Conservation (phyloP, 2,888 invertebrate species). For the Argyresthia goedartella region DNA sequence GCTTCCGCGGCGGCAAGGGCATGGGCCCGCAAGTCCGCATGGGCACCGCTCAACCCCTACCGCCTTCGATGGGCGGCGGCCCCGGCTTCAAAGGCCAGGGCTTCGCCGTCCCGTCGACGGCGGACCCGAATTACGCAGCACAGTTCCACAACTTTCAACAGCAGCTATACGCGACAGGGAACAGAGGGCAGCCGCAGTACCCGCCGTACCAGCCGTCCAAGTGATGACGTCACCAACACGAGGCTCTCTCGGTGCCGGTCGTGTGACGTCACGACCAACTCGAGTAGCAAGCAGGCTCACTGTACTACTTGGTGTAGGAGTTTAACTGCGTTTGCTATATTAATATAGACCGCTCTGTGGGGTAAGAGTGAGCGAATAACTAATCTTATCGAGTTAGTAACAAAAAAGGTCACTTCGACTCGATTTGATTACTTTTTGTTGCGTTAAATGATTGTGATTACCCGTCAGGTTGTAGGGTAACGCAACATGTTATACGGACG, state of each 20-base stretch:
- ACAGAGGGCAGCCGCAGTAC: slow-evolving; percentile 55
- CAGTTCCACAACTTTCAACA: slow-evolving; percentile 97
- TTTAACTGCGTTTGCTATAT: too few relatives aligned
- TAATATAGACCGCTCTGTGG: too few relatives aligned
- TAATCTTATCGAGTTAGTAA: too few relatives aligned
- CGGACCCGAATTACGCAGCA: slow-evolving; percentile 93
- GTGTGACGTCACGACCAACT: background rate
- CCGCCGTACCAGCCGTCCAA: slow-evolving; percentile 62
- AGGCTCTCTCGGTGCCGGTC: slow-evolving; percentile 6
- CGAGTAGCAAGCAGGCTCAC: too few relatives aligned
- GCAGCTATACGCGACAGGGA: slow-evolving; percentile 88
- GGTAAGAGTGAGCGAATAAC: too few relatives aligned
- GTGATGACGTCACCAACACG: slow-evolving; percentile 33
- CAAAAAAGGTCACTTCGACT: too few relatives aligned
- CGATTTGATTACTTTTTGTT: too few relatives aligned
- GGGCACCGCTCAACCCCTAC: slow-evolving; percentile 78
- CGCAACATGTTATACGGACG: too few relatives aligned
- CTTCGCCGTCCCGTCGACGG: slow-evolving; percentile 87
- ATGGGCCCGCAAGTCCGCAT: slow-evolving; percentile 44
- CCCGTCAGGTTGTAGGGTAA: too few relatives aligned
- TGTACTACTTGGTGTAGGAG: too few relatives aligned
- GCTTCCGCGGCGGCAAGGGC: slow-evolving; percentile 51
- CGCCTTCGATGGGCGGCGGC: slow-evolving; percentile 82
- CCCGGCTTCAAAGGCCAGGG: slow-evolving; percentile 81
- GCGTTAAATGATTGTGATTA: too few relatives aligned